Evolutionary conservation across 2,888 invertebrate species (phyloP).

Genomic region (Hyppa rectilinea): DNA sequence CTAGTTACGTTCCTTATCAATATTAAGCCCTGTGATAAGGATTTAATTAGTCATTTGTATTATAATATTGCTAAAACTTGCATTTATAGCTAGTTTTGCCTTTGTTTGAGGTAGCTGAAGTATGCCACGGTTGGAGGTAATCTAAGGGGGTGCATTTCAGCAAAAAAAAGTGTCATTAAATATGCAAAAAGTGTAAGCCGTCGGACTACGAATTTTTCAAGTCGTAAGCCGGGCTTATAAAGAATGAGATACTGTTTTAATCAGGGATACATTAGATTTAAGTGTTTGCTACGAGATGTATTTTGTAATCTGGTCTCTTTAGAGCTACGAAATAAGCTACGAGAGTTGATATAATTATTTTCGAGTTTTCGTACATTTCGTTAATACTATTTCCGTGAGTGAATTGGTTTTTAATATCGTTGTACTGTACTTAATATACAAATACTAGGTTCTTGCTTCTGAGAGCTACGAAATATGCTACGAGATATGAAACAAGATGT

Average conservation of each 20-base stretch:
- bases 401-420: background rate
- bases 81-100: background rate
- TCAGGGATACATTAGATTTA: constrained; percentile 1
- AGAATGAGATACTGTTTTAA: constrained; percentile 22
- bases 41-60: constrained; percentile 19
- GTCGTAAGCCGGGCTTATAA: constrained; percentile 21
- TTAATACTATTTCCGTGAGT: background rate
- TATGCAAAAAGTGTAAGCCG: constrained; percentile 54
- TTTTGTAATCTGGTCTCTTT: too few relatives aligned
- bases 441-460: background rate
- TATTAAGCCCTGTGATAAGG: constrained; percentile 26
- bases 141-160: constrained; percentile 38
- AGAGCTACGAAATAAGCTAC: background rate
- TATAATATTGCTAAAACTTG: constrained; percentile 11
- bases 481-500: background rate
- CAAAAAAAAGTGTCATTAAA: constrained; percentile 42
- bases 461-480: background rate
- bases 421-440: background rate
- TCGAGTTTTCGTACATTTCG: background rate
- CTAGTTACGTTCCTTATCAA: constrained; percentile 27
- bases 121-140: constrained; percentile 16
- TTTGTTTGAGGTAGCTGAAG: constrained; percentile 21
- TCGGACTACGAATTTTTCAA: constrained; percentile 38
- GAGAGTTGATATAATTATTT: background rate
- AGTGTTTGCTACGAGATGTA: background rate